Evolutionary conservation across 1,140 invertebrate species (phyloP).

Genomic region (Drosophila parvula): DNA sequence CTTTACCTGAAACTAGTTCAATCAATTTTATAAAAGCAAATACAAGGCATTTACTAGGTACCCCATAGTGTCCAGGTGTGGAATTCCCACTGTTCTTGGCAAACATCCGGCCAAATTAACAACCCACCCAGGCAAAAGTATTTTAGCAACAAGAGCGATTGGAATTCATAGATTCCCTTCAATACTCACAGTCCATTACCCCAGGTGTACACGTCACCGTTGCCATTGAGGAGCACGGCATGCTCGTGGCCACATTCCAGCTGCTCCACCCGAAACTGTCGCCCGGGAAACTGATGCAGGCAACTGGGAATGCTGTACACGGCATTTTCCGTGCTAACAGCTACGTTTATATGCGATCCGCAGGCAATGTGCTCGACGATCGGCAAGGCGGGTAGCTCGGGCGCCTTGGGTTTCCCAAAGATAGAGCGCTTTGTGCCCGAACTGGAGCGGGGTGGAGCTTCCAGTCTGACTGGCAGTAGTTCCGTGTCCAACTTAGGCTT

Average conservation of each 20-base stretch:
- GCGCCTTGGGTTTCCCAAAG: conserved; percentile 54
- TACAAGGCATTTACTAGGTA: not conserved
- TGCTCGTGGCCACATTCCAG: conserved; percentile 92
- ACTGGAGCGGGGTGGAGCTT: conserved; percentile 25
- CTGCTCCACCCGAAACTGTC: conserved; percentile 86
- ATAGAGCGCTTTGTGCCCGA: conserved; percentile 56
- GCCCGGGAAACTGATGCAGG: conserved; percentile 85
- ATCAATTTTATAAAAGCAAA: not conserved
- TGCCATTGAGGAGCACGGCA: conserved; percentile 88
- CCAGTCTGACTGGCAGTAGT: conserved; percentile 56
- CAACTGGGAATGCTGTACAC: conserved; percentile 87
- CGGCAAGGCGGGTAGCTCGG: conserved; percentile 6
- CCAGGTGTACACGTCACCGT: conserved; percentile 91
- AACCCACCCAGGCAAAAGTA: not conserved
- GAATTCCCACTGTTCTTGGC: not conserved
- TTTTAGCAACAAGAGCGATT: not conserved
- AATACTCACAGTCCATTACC: conserved; percentile 90
- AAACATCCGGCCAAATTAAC: conserved; percentile 5
- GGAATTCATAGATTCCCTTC: not conserved
- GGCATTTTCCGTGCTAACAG: conserved; percentile 85
- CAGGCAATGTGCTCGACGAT: conserved; percentile 82
- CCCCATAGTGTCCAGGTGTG: not conserved
- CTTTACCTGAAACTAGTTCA: too few relatives aligned
- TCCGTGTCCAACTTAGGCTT: conserved; percentile 26
- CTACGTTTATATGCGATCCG: conserved; percentile 84